A percentile compares a stretch with the other conserved stretches of the same genome.
Evolutionary conservation across 2,888 invertebrate genomes (phyloP).

Genomic region (Drosophila formosana): DNA sequence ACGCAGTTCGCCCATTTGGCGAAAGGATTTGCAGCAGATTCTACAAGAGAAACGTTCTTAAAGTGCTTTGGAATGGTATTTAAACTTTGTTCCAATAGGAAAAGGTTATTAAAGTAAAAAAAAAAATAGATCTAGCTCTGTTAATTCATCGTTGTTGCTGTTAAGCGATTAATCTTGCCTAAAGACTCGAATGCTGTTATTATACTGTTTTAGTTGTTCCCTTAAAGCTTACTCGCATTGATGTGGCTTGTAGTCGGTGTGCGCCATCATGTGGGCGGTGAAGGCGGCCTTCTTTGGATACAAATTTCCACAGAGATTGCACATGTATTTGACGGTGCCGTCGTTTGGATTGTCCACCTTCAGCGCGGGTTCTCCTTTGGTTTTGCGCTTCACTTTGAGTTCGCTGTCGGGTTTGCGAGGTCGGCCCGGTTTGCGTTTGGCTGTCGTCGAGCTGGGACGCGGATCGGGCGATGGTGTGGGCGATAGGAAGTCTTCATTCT

Average conservation of each 20-base stretch:
- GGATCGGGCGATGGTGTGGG: constrained; percentile 52
- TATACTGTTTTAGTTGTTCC: too few species aligned
- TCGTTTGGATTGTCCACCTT: constrained; percentile 19
- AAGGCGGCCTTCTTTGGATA: constrained; percentile 77
- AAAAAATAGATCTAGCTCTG: too few species aligned
- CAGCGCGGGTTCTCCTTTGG: neutral
- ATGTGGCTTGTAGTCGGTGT: constrained; percentile 81
- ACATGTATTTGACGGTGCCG: constrained; percentile 60
- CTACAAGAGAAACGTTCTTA: constrained; percentile 42
- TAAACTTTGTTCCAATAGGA: too few species aligned
- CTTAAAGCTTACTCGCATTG: constrained; percentile 80
- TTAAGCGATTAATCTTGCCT: too few species aligned
- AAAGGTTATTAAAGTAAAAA: too few species aligned
- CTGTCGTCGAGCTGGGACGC: neutral
- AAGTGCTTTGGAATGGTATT: too few species aligned
- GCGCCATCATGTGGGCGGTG: constrained; percentile 79
- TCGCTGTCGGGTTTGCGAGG: constrained; percentile 70
- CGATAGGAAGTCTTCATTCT: constrained; percentile 57
- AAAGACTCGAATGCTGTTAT: too few species aligned
- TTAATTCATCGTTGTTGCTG: too few species aligned
- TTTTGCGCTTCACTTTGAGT: constrained; percentile 55
- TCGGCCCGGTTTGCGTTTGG: constrained; percentile 54
- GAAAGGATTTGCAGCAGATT: constrained; percentile 81
- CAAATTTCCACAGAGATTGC: constrained; percentile 82
- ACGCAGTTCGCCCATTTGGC: constrained; percentile 82